These are phyloP conservation scores for Lingula anatina DNA, from an alignment of 2,888 invertebrate genomes.

Conservation along the genomic window DNA sequence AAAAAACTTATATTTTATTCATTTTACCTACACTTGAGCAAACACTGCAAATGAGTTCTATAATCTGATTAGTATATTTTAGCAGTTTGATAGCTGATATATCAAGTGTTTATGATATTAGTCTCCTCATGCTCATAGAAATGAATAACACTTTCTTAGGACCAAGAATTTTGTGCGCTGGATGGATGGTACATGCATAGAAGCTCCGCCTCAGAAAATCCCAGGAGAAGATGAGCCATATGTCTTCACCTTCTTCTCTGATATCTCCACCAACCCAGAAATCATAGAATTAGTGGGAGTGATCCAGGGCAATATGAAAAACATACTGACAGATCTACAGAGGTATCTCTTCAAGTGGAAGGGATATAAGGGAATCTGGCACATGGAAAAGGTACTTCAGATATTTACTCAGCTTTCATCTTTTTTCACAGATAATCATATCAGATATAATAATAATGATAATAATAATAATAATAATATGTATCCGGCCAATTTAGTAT, in stretches of 20 bases:
- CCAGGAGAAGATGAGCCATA: slow-evolving; percentile 61
- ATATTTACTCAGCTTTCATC: background rate
- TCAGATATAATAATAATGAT: too few species aligned
- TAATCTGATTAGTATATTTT: too few species aligned
- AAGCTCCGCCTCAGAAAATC: slow-evolving; percentile 63
- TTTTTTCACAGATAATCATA: too few species aligned
- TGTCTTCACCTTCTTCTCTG: slow-evolving; percentile 74
- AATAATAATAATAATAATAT: too few species aligned
- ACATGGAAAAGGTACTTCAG: slow-evolving; percentile 45
- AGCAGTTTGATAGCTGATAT: too few species aligned
- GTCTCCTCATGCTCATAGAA: too few species aligned
- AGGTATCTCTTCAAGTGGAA: slow-evolving; percentile 59
- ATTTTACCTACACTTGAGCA: background rate
- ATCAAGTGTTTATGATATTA: too few species aligned
- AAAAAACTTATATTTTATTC: background rate
- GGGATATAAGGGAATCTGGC: slow-evolving; percentile 50
- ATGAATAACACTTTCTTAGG: too few species aligned
- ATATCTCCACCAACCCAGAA: slow-evolving; percentile 67
- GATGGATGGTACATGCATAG: slow-evolving; percentile 76
- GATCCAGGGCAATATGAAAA: slow-evolving; percentile 66
- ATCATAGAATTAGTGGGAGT: slow-evolving; percentile 65
- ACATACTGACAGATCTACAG: slow-evolving; percentile 64
- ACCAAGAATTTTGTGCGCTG: slow-evolving; percentile 75
- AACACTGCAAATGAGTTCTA: too few species aligned
- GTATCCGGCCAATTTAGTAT: too few species aligned